Evolutionary conservation across 2,113 vertebrate genomes (phyloP).

Genomic region (Microcebus jonahi): DNA sequence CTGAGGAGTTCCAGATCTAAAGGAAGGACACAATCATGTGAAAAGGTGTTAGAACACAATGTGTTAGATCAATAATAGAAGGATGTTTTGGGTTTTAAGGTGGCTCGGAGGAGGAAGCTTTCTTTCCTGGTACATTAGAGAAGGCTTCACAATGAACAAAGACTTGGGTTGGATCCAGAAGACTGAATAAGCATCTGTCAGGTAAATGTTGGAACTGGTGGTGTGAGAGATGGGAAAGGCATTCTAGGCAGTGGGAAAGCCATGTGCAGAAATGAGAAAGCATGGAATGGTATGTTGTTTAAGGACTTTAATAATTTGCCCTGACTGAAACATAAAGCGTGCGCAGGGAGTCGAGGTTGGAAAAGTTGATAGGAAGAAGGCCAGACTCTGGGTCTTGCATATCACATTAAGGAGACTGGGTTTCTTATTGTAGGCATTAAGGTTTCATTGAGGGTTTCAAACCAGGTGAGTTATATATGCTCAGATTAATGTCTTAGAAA

Average conservation of each 20-base stretch:
- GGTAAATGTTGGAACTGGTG: not conserved
- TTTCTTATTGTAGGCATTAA: not conserved
- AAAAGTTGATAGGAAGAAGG: not conserved
- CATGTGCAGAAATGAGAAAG: not conserved
- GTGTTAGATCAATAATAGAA: not conserved
- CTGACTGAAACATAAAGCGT: not conserved
- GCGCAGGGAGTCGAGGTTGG: not conserved
- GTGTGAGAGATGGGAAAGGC: not conserved
- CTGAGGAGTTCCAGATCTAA: not conserved
- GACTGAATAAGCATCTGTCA: not conserved
- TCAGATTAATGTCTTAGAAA: not conserved
- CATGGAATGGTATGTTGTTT: not conserved
- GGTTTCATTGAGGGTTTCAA: not conserved
- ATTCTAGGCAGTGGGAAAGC: not conserved
- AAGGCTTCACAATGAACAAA: not conserved
- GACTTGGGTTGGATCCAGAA: not conserved
- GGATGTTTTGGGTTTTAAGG: not conserved
- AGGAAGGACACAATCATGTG: not conserved
- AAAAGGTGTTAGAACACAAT: not conserved
- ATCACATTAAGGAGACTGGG: not conserved
- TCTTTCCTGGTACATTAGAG: not conserved
- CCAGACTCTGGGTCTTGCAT: not conserved
- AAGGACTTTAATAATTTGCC: not conserved
- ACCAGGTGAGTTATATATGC: not conserved
- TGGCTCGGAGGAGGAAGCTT: not conserved